These are phyloP conservation scores for Drosophila rhopaloa DNA, from an alignment of 1,140 invertebrate species.

Conservation along the genomic window DNA sequence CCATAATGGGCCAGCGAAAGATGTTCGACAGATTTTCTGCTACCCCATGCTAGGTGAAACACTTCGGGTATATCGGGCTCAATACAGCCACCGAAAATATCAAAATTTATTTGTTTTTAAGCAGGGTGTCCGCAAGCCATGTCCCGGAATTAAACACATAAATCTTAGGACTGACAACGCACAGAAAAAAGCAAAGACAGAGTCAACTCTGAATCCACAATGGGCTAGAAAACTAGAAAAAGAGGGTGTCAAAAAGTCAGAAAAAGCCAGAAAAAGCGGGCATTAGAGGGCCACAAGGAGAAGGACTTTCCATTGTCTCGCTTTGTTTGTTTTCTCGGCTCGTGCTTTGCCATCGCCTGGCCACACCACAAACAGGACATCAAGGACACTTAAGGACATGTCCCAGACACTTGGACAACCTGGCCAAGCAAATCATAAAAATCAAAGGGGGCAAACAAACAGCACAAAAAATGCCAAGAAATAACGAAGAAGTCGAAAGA, in stretches of 20 bases:
- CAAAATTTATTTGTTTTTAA: too few relatives aligned
- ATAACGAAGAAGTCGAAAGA: conserved; percentile 32
- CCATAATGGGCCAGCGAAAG: conserved; percentile 26
- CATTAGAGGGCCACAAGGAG: background rate
- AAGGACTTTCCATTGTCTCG: conserved; percentile 15
- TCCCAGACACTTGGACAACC: conserved; percentile 50
- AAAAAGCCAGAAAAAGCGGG: background rate
- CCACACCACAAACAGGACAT: conserved; percentile 49
- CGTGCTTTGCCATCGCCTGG: conserved; percentile 31
- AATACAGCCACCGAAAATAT: background rate
- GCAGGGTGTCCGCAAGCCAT: background rate
- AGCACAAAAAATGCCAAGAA: background rate
- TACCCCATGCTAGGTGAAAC: background rate
- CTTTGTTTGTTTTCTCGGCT: conserved; percentile 21
- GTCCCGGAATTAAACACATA: background rate
- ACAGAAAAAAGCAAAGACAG: background rate
- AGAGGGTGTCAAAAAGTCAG: background rate
- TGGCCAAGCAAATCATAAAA: conserved; percentile 66
- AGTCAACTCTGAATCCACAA: background rate
- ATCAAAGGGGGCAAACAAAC: conserved; percentile 25
- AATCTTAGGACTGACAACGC: conserved; percentile 7
- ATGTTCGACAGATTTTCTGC: conserved; percentile 35
- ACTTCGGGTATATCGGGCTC: background rate
- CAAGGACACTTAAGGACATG: conserved; percentile 61
- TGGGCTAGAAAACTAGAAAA: background rate